phyloP scores from a whole-genome alignment of 1,140 invertebrate genomes.

The Lucilia sericata region DNA sequence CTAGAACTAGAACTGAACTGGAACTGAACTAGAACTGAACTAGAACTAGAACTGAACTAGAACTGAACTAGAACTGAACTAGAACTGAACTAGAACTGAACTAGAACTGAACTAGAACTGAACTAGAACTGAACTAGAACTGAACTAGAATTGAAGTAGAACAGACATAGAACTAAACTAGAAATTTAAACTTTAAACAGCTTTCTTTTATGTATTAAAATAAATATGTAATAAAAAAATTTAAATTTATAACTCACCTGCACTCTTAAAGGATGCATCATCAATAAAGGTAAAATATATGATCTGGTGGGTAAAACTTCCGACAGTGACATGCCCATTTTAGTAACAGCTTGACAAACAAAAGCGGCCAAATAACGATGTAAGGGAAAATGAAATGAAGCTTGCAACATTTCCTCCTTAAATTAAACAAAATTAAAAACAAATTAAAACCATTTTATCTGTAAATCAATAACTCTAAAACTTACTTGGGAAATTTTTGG shows the following conservation, averaged over 20 bases:
- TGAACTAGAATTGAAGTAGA: too few relatives aligned
- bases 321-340: constrained; percentile 81
- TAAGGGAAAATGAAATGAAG: constrained; percentile 95
- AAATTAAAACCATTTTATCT: background rate
- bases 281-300: constrained; percentile 82
- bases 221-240: background rate
- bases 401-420: constrained; percentile 83
- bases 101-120: too few relatives aligned
- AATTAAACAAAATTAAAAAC: constrained; percentile 26
- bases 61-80: too few relatives aligned
- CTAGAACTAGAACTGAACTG: too few relatives aligned
- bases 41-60: too few relatives aligned
- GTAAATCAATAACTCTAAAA: background rate
- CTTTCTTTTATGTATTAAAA: background rate
- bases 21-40: too few relatives aligned
- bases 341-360: constrained; percentile 87
- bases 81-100: too few relatives aligned
- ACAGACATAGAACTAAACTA: too few relatives aligned
- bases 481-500: constrained; percentile 73
- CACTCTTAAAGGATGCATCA: constrained; percentile 91
- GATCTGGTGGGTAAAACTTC: constrained; percentile 82
- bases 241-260: constrained; percentile 75
- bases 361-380: constrained; percentile 95
- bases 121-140: too few relatives aligned
- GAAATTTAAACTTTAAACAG: too few relatives aligned